Evolutionary conservation across 2,113 vertebrate genomes (phyloP).

Genomic region (Proterorhinus semilunaris): DNA sequence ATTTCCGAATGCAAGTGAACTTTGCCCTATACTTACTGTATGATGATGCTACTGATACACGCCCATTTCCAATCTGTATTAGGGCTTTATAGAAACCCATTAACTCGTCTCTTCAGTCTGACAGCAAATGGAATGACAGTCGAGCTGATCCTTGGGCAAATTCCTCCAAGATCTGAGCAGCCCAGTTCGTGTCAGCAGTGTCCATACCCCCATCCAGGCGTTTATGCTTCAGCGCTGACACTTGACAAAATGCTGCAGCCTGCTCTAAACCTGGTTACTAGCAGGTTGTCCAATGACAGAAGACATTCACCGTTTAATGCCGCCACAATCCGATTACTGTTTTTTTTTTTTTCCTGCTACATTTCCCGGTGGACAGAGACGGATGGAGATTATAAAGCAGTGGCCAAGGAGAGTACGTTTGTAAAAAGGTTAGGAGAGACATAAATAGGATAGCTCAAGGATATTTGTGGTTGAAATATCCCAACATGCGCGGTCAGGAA

Average conservation of each 20-base stretch:
- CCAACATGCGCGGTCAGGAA: conserved; percentile 48
- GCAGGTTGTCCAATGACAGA: conserved; percentile 54
- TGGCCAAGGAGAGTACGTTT: conserved; percentile 44
- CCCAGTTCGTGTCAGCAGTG: conserved; percentile 22
- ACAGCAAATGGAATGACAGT: conserved; percentile 55
- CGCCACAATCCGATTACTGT: conserved; percentile 72
- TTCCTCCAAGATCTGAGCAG: conserved; percentile 39
- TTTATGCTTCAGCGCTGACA: conserved; percentile 62
- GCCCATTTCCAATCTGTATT: conserved; percentile 28
- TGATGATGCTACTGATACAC: background rate
- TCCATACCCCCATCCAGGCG: conserved; percentile 41
- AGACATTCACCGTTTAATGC: conserved; percentile 71
- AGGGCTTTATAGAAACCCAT: conserved; percentile 47
- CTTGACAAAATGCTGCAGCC: conserved; percentile 69
- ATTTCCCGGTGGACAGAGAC: conserved; percentile 65
- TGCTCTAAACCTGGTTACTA: conserved; percentile 70
- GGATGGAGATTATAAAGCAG: conserved; percentile 70
- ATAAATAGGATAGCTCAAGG: conserved; percentile 55
- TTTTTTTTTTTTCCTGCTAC: conserved; percentile 31
- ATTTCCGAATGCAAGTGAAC: background rate
- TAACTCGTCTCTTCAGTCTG: conserved; percentile 44
- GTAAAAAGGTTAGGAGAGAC: conserved; percentile 69
- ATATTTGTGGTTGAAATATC: conserved; percentile 55
- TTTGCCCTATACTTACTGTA: background rate
- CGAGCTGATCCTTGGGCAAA: conserved; percentile 25